Conservation (phyloP, 1,140 invertebrate genomes). For the Drosophila orosa region DNA sequence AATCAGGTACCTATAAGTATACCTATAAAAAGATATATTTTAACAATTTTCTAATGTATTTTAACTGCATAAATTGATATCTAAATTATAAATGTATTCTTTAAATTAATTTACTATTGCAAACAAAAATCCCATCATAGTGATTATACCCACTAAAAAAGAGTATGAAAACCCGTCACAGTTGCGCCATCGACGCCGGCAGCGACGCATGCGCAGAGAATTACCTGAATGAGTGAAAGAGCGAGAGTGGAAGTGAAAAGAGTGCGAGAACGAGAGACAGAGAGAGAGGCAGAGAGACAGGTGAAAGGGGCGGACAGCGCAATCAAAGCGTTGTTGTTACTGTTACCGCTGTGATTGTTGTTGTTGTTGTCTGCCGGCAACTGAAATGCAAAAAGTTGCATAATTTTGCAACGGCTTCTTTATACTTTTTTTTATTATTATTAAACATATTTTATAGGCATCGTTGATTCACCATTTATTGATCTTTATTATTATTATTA, state of each 20-base stretch:
- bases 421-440: background rate
- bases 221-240: slow-evolving; percentile 29
- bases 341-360: background rate
- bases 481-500: slow-evolving; percentile 20
- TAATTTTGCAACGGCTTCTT: slow-evolving; percentile 28
- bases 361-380: background rate
- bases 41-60: background rate
- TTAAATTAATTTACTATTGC: background rate
- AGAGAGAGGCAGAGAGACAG: slow-evolving; percentile 48
- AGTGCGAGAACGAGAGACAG: slow-evolving; percentile 7
- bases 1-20: too few species aligned
- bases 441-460: background rate
- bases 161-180: slow-evolving; percentile 50
- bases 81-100: background rate
- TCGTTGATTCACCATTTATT: background rate
- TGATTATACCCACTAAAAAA: background rate
- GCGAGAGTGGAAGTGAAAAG: slow-evolving; percentile 19
- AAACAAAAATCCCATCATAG: background rate
- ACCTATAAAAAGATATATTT: background rate
- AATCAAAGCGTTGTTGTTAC: slow-evolving; percentile 11
- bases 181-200: slow-evolving; percentile 70
- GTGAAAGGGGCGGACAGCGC: slow-evolving; percentile 67
- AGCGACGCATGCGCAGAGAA: slow-evolving; percentile 54
- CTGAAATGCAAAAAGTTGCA: slow-evolving; percentile 48
- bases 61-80: background rate